Evolutionary conservation across 2,888 invertebrate genomes (phyloP).

Genomic region (Psylliodes chrysocephalus): DNA sequence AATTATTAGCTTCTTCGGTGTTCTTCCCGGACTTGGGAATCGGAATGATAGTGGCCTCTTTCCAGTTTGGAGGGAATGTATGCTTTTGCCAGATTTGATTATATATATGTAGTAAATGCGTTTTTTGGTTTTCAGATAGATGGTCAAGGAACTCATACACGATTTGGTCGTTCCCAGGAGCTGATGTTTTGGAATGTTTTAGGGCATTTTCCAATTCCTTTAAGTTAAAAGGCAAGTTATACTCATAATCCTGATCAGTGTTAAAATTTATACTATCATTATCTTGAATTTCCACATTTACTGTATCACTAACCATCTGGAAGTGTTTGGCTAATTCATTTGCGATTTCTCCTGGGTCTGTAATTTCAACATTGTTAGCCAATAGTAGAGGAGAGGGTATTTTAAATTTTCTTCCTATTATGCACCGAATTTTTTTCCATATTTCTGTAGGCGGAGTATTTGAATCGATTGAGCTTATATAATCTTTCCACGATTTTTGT

Average conservation of each 20-base stretch:
- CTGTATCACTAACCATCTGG: not conserved
- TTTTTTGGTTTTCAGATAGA: not conserved
- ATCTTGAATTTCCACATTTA: not conserved
- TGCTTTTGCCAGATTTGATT: constrained; percentile 21
- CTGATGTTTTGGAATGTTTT: not conserved
- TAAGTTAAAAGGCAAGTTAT: not conserved
- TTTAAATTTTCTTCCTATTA: not conserved
- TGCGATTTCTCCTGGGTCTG: not conserved
- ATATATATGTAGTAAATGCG: constrained; percentile 6
- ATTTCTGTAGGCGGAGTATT: constrained; percentile 12
- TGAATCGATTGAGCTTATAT: not conserved
- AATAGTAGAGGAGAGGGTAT: not conserved
- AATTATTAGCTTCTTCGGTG: not conserved
- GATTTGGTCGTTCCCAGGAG: constrained; percentile 18
- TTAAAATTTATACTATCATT: too few relatives aligned
- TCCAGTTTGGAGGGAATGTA: constrained; percentile 20
- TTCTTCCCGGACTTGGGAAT: constrained; percentile 21
- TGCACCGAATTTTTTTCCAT: constrained; percentile 16
- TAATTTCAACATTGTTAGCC: not conserved
- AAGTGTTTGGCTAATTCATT: constrained; percentile 15
- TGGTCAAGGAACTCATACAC: constrained; percentile 13
- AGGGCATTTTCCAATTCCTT: constrained; percentile 13
- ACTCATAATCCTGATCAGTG: too few relatives aligned
- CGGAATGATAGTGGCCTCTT: constrained; percentile 18
- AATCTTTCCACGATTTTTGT: constrained; percentile 9